These are phyloP conservation scores for Valencia hispanica DNA, from an alignment of 2,797 vertebrate species.

Conservation along the genomic window DNA sequence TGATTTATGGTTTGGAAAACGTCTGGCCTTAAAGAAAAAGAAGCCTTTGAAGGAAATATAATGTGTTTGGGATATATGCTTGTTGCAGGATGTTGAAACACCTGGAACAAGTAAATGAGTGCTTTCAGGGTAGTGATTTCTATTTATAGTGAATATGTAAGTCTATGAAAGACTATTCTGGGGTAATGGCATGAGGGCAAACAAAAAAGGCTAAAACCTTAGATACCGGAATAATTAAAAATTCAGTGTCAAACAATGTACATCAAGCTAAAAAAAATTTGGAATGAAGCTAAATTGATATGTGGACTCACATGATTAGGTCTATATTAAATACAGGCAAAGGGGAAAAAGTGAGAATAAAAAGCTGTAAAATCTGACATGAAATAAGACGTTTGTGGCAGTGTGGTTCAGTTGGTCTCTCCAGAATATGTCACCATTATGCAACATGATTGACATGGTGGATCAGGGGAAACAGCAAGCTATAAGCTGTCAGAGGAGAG, in stretches of 20 bases:
- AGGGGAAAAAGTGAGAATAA: slow-evolving; percentile 3
- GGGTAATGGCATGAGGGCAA: not conserved
- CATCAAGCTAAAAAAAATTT: slow-evolving; percentile 2
- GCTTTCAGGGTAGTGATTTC: slow-evolving; percentile 32
- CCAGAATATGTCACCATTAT: slow-evolving; percentile 35
- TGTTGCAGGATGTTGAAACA: too few relatives aligned
- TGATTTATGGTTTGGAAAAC: too few relatives aligned
- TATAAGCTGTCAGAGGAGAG: slow-evolving; percentile 47
- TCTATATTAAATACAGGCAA: slow-evolving; percentile 10
- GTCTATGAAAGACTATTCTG: too few relatives aligned
- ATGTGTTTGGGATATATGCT: too few relatives aligned
- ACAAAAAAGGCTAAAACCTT: slow-evolving; percentile 29
- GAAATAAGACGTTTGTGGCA: slow-evolving; percentile 34
- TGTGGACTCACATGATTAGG: not conserved
- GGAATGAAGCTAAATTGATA: slow-evolving; percentile 5
- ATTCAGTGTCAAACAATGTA: not conserved
- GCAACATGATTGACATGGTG: slow-evolving; percentile 53
- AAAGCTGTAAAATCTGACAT: slow-evolving; percentile 23
- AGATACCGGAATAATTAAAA: too few relatives aligned
- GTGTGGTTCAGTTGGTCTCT: slow-evolving; percentile 18
- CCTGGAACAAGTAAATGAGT: slow-evolving; percentile 33
- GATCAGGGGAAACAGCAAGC: slow-evolving; percentile 31
- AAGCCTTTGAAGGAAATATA: too few relatives aligned
- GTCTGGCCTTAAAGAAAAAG: too few relatives aligned
- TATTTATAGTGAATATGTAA: too few relatives aligned